Evolutionary conservation across 1,140 invertebrate genomes (phyloP).

Genomic region (Thaumatotibia leucotreta): DNA sequence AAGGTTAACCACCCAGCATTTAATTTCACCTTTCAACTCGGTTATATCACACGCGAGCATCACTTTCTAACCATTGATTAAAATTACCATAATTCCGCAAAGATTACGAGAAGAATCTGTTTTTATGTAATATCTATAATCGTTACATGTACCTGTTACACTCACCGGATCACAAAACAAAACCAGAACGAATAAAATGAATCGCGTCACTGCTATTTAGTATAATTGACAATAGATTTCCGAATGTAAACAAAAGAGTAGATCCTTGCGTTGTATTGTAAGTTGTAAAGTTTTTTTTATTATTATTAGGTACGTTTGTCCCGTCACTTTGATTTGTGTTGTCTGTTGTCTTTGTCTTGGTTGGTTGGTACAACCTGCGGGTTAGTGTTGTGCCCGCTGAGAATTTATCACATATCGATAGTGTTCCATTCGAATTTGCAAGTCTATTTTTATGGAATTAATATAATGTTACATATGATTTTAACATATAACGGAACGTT

Average conservation of each 20-base stretch:
- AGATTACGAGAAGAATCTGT: slow-evolving; percentile 8
- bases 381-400: background rate
- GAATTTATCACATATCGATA: background rate
- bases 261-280: background rate
- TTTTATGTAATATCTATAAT: background rate
- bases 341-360: background rate
- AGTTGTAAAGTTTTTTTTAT: background rate
- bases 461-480: too few species aligned
- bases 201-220: background rate
- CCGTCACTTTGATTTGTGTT: background rate
- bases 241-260: slow-evolving; percentile 8
- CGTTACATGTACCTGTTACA: background rate
- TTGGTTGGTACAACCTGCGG: too few species aligned
- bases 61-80: slow-evolving; percentile 56
- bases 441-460: too few species aligned
- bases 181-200: background rate
- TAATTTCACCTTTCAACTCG: slow-evolving; percentile 69
- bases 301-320: too few species aligned
- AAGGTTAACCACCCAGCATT: slow-evolving; percentile 52
- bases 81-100: slow-evolving; percentile 10
- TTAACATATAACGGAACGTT: too few species aligned
- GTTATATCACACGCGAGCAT: slow-evolving; percentile 51
- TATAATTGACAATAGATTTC: background rate
- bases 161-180: background rate
- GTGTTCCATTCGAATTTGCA: background rate